Percentiles rank a stretch among this genome's conserved stretches.
Evolutionary conservation across 2,797 vertebrate species (phyloP).

Genomic region (Kryptolebias ocellatus): DNA sequence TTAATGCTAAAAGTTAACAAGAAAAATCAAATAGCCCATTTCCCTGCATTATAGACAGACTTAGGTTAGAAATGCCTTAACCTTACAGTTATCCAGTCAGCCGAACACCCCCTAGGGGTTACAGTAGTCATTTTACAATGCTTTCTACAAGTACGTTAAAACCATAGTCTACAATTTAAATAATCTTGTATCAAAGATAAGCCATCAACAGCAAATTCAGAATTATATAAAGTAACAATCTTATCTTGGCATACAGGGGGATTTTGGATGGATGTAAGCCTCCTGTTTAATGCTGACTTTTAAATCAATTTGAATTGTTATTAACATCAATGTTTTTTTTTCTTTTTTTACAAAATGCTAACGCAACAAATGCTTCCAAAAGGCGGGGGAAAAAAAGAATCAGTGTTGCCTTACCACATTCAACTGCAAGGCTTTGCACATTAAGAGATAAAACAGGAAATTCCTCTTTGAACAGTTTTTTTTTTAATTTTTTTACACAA

Average conservation of each 20-base stretch:
- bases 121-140: slow-evolving; percentile 40
- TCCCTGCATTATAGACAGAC: slow-evolving; percentile 47
- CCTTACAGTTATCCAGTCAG: slow-evolving; percentile 1
- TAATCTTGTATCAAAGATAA: background rate
- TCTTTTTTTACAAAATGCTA: slow-evolving; percentile 7
- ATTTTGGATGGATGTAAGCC: slow-evolving; percentile 1
- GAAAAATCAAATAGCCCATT: slow-evolving; percentile 59
- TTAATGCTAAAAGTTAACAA: slow-evolving; percentile 51
- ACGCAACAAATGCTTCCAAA: slow-evolving; percentile 8
- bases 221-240: background rate
- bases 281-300: background rate
- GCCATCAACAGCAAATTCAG: background rate
- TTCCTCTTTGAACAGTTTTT: slow-evolving; percentile 33
- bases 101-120: slow-evolving; percentile 38
- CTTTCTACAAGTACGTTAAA: slow-evolving; percentile 2
- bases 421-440: slow-evolving; percentile 27
- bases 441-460: slow-evolving; percentile 29
- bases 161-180: slow-evolving; percentile 16
- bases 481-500: slow-evolving; percentile 15
- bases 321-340: background rate
- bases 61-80: background rate
- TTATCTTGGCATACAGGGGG: background rate
- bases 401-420: slow-evolving; percentile 16
- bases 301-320: slow-evolving; percentile 5
- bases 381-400: slow-evolving; percentile 1